phyloP scores from a whole-genome alignment of 35 echinoderm and acorn worm species.

The Antedon bifida region DNA sequence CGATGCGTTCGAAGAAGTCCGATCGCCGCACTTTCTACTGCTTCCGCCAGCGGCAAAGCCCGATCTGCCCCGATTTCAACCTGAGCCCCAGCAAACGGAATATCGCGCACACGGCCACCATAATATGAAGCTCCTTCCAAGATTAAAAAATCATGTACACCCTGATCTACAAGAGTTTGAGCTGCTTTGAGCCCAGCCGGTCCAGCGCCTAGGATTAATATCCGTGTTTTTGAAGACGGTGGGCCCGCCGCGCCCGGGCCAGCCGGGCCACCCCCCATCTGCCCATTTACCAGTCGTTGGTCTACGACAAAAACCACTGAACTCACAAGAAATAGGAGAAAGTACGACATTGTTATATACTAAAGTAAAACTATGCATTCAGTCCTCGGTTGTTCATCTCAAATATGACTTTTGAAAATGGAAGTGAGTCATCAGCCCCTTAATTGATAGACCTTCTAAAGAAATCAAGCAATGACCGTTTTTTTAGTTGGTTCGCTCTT shows the following conservation, averaged over 20 bases:
- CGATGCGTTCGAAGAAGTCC: conserved; percentile 5
- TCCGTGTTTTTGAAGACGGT: not conserved
- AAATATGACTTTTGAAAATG: not conserved
- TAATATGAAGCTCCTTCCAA: not conserved
- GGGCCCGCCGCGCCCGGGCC: not conserved
- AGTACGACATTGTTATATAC: not conserved
- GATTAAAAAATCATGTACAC: not conserved
- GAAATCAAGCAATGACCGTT: not conserved
- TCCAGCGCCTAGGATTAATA: conserved; percentile 2
- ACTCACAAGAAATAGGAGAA: not conserved
- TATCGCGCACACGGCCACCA: not conserved
- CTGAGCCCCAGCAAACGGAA: not conserved
- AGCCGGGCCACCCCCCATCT: no score
- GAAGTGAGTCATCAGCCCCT: not conserved
- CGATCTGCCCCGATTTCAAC: conserved; percentile 2
- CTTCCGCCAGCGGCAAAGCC: not conserved
- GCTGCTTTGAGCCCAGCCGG: not conserved
- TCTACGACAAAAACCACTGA: not conserved
- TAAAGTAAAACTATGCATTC: not conserved
- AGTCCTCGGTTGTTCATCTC: no score
- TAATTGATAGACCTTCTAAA: not conserved
- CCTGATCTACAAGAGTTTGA: not conserved
- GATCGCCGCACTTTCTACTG: conserved; percentile 10
- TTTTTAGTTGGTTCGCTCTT: no score
- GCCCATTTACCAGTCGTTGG: not conserved